Base-by-base conservation (phyloP, 2,113 vertebrate species). In the Motacilla alba region DNA sequence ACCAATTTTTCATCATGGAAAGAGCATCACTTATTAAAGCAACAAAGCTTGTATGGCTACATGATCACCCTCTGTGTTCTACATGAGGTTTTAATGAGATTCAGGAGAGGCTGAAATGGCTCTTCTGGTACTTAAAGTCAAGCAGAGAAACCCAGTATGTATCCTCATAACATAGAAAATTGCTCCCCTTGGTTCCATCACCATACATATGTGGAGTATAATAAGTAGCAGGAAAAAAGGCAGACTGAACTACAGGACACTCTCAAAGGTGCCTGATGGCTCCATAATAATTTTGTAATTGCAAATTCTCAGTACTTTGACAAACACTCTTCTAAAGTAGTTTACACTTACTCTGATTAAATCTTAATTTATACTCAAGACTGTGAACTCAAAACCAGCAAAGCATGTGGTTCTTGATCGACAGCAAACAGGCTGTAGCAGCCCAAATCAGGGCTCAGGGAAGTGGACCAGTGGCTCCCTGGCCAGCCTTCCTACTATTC, bases 11-110 rank as follows among this genome's bases (percentile, higher is more conserved):
- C 21, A 28, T n/a, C 26, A 26, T 11, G 20, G 37, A 59, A 69
- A 92, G 31, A 56, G n/a, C 0, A 0, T 24, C 12, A 68, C 22
- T 55, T 78, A 15, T 15, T n/a, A 59, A 64, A 10, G 59, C 20
- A 63, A 26, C 8, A 44, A 72, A 55, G 28, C 46, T 60, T n/a
- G 20, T 18, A 35, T 15, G 35, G 21, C 35, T 23, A 13, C 30
- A 12, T 41, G 49, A 39, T 41, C 19, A 41, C 27, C n/a, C 58
- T 33, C 44, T 49, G 47, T 75, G 20, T 76, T 81, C 88, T n/a
- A 69, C 4, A 10, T 1, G 4, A 73, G 33, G 20, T 78, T 87
- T 82, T 73, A 46, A 39, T 33, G 23, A 92, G n/a, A 17, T 9
- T 69, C 55, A 56, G 8, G 1, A 59, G 37, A 62, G 43, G 33